Evolutionary conservation across 2,888 invertebrate species (phyloP).

Genomic region (Plebejus argus): DNA sequence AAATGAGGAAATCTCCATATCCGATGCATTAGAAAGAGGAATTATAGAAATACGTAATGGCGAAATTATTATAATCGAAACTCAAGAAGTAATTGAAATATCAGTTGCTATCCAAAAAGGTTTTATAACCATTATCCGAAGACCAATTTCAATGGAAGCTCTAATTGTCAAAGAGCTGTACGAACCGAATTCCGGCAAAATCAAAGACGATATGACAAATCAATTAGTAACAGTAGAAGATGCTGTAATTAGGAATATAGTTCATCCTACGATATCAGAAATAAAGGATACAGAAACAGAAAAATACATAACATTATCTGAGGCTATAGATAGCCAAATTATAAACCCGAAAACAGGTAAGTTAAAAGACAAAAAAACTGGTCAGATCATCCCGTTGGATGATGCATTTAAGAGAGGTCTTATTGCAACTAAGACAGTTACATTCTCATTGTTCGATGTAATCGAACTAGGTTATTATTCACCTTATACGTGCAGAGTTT

Average conservation of each 20-base stretch:
- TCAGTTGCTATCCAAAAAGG: conserved; percentile 87
- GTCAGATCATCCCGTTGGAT: conserved; percentile 85
- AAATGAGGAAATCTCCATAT: conserved; percentile 87
- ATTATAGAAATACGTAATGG: conserved; percentile 89
- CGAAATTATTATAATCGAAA: conserved; percentile 85
- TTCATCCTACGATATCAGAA: conserved; percentile 90
- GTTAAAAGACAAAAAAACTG: conserved; percentile 86
- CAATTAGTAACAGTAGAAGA: conserved; percentile 87
- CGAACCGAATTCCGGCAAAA: conserved; percentile 84
- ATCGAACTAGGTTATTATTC: conserved; percentile 89
- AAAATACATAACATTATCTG: conserved; percentile 86
- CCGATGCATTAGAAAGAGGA: conserved; percentile 90
- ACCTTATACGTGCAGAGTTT: conserved; percentile 86
- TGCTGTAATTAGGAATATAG: conserved; percentile 88
- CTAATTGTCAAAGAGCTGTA: conserved; percentile 86
- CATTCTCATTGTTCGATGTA: conserved; percentile 86
- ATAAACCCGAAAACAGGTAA: conserved; percentile 86
- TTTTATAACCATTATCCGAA: conserved; percentile 84
- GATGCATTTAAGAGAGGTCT: conserved; percentile 86
- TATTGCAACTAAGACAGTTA: conserved; percentile 85
- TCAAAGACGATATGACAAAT: conserved; percentile 86
- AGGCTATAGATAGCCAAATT: conserved; percentile 86
- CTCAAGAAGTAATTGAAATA: conserved; percentile 85
- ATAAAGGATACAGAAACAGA: conserved; percentile 89
- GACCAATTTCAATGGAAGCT: conserved; percentile 89